These are phyloP conservation scores for Psophia crepitans DNA, from an alignment of 2,113 vertebrate species.

Conservation along the genomic window DNA sequence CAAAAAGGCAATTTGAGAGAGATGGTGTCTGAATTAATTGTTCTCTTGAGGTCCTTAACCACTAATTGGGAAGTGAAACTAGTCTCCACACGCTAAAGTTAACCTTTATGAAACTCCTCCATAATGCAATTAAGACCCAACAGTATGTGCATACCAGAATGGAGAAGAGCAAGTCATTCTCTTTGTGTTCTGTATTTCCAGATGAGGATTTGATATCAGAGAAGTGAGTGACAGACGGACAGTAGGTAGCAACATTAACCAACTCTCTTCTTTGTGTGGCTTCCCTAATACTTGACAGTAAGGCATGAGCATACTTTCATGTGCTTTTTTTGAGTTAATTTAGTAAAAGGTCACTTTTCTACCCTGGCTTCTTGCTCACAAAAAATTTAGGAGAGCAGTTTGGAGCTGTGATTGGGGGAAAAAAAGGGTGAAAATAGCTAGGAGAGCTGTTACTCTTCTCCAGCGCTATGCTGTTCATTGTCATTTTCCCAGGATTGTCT, in stretches of 20 bases:
- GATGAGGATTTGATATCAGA: not conserved
- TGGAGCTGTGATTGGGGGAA: not conserved
- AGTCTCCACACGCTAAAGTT: not conserved
- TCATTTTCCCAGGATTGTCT: not conserved
- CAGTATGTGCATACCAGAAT: not conserved
- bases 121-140: not conserved
- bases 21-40: not conserved
- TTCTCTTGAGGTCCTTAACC: not conserved
- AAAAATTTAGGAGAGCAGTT: not conserved
- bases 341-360: not conserved
- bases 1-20: not conserved
- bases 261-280: not conserved
- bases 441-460: not conserved
- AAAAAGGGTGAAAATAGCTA: not conserved
- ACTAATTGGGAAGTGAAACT: not conserved
- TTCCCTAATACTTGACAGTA: not conserved
- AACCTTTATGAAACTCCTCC: not conserved
- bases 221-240: not conserved
- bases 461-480: not conserved
- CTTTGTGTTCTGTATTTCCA: not conserved
- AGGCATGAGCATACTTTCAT: not conserved
- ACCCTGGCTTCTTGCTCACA: not conserved
- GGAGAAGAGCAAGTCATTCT: not conserved
- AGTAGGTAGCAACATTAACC: not conserved
- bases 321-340: not conserved